phyloP scores from a whole-genome alignment of 2,888 invertebrate species.

The Azorinus chamasolen region DNA sequence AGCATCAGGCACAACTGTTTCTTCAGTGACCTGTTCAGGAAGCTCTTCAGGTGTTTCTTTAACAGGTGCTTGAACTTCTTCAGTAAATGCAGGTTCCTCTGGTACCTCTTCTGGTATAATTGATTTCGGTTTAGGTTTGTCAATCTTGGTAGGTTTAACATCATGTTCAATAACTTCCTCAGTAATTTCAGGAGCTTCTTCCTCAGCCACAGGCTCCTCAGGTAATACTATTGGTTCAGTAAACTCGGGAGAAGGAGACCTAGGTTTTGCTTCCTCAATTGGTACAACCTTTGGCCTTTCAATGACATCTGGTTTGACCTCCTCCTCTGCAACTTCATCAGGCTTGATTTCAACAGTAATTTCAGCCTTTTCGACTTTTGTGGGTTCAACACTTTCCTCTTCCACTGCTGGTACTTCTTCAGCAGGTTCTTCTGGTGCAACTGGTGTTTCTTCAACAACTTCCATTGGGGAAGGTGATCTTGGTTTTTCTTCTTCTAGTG shows the following conservation, averaged over 20 bases:
- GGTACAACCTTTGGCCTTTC: conserved; percentile 71
- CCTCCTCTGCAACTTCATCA: conserved; percentile 67
- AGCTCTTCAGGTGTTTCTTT: conserved; percentile 59
- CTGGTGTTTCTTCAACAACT: conserved; percentile 6
- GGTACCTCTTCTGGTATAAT: conserved; percentile 71
- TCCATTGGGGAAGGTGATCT: conserved; percentile 32
- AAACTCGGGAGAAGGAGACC: conserved; percentile 52
- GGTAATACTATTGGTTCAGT: conserved; percentile 8
- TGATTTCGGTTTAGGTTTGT: conserved; percentile 74
- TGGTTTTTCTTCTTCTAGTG: conserved; percentile 54
- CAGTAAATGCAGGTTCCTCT: conserved; percentile 66
- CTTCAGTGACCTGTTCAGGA: conserved; percentile 56
- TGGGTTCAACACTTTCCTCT: conserved; percentile 68
- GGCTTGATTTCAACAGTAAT: conserved; percentile 55
- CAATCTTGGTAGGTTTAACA: conserved; percentile 73
- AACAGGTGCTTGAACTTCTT: conserved; percentile 36
- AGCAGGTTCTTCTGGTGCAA: conserved; percentile 87
- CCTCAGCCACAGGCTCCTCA: conserved; percentile 46
- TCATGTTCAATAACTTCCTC: conserved; percentile 71
- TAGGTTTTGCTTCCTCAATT: conserved; percentile 57
- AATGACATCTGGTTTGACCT: conserved; percentile 61
- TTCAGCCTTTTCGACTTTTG: conserved; percentile 35
- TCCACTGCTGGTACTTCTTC: conserved; percentile 82
- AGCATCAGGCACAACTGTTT: conserved; percentile 63
- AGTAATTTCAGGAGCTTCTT: conserved; percentile 58